A percentile compares a stretch with the other conserved stretches of the same genome.
Conservation (phyloP, 1,140 invertebrate species). For the Drosophila nannoptera region DNA sequence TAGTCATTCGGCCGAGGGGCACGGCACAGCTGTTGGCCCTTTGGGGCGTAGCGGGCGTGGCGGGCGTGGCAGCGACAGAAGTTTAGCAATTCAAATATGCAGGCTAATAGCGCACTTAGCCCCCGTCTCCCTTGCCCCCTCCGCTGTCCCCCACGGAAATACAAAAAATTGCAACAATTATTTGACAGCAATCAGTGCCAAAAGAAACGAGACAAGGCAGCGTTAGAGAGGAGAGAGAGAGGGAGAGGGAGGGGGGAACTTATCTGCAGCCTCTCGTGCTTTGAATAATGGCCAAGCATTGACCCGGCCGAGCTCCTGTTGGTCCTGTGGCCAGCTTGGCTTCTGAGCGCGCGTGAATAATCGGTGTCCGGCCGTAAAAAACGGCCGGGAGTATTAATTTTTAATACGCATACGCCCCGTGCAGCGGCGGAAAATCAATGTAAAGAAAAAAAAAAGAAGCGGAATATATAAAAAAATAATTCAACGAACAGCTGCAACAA, state of each 20-base stretch:
- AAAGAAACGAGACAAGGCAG: background rate
- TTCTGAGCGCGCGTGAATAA: constrained; percentile 17
- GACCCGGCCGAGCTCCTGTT: constrained; percentile 1
- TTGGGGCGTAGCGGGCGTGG: background rate
- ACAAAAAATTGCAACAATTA: constrained; percentile 69
- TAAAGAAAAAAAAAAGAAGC: background rate
- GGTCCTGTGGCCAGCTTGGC: constrained; percentile 18
- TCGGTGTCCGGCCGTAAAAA: constrained; percentile 28
- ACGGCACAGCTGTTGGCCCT: constrained; percentile 26
- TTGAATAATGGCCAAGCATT: constrained; percentile 39
- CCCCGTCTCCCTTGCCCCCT: no score
- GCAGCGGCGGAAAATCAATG: constrained; percentile 6
- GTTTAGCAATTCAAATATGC: constrained; percentile 58
- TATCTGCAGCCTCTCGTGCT: constrained; percentile 10
- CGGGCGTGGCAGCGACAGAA: constrained; percentile 14
- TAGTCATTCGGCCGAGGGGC: constrained; percentile 61
- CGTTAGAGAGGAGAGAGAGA: background rate
- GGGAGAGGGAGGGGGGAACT: background rate
- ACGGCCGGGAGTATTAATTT: constrained; percentile 50
- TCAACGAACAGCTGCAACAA: constrained; percentile 10
- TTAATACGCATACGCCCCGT: constrained; percentile 50
- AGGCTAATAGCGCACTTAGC: constrained; percentile 55
- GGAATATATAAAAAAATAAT: background rate
- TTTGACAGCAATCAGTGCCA: constrained; percentile 49
- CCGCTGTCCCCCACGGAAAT: background rate